Evolutionary conservation across 2,113 vertebrate genomes (phyloP).

Genomic region (Bubo bubo): DNA sequence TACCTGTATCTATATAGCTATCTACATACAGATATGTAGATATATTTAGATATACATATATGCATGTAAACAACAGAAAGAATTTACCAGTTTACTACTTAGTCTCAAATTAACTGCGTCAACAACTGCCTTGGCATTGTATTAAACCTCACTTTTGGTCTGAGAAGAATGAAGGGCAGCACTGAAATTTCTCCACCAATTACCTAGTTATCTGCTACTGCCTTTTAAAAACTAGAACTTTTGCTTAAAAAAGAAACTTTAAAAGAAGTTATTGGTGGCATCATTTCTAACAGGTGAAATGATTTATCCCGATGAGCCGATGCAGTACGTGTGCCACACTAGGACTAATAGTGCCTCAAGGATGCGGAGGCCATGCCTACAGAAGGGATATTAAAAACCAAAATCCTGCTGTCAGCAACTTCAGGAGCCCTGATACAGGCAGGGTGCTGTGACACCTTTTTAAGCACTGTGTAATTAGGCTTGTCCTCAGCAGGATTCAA

Average conservation of each 20-base stretch:
- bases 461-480: not conserved
- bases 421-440: not conserved
- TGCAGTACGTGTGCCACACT: rapidly evolving
- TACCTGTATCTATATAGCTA: not conserved
- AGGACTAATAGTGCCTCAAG: not conserved
- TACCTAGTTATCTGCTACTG: not conserved
- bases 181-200: not conserved
- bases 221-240: not conserved
- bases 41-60: not conserved
- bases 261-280: not conserved
- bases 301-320: too few relatives aligned
- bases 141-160: not conserved
- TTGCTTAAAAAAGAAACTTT: too few relatives aligned
- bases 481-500: not conserved
- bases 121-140: not conserved
- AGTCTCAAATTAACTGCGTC: not conserved
- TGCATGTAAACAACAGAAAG: not conserved
- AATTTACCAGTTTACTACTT: not conserved
- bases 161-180: not conserved
- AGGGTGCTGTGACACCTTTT: not conserved
- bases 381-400: not conserved
- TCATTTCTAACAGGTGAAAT: not conserved
- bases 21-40: not conserved
- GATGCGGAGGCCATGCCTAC: not conserved
- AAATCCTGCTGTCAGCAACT: not conserved